Percentiles rank a stretch among this genome's conserved stretches.
Evolutionary conservation across 2,888 invertebrate genomes (phyloP).

Genomic region (Smittia aterrima): DNA sequence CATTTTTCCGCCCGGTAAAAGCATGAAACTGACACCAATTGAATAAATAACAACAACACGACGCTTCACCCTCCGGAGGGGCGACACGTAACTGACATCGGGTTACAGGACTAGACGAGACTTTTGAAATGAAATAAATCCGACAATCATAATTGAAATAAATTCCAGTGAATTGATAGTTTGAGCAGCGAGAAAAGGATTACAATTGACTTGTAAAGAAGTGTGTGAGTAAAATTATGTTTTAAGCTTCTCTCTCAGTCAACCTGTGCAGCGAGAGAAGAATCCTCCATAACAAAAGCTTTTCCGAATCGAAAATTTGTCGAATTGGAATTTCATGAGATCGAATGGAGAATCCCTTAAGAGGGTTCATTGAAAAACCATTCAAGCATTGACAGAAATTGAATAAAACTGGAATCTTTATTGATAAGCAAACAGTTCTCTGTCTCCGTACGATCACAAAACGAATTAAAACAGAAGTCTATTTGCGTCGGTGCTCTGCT

Average conservation of each 20-base stretch:
- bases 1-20: too few relatives aligned
- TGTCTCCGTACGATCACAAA: neutral
- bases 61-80: too few relatives aligned
- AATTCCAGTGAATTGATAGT: neutral
- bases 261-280: too few relatives aligned
- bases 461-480: neutral
- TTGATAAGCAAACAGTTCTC: conserved; percentile 32
- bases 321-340: neutral
- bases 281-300: neutral
- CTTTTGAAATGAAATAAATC: neutral
- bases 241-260: neutral
- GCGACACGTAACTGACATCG: too few relatives aligned
- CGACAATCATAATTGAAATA: neutral
- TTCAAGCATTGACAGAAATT: conserved; percentile 35
- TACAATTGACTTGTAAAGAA: conserved; percentile 23
- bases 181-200: neutral
- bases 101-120: too few relatives aligned
- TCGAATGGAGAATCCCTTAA: conserved; percentile 12
- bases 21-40: too few relatives aligned
- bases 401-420: conserved; percentile 39
- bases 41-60: too few relatives aligned
- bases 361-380: conserved; percentile 33
- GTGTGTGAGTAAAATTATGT: neutral
- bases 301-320: neutral
- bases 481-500: neutral